Conservation (phyloP, 2,888 invertebrate genomes). For the Ophraella communa region DNA sequence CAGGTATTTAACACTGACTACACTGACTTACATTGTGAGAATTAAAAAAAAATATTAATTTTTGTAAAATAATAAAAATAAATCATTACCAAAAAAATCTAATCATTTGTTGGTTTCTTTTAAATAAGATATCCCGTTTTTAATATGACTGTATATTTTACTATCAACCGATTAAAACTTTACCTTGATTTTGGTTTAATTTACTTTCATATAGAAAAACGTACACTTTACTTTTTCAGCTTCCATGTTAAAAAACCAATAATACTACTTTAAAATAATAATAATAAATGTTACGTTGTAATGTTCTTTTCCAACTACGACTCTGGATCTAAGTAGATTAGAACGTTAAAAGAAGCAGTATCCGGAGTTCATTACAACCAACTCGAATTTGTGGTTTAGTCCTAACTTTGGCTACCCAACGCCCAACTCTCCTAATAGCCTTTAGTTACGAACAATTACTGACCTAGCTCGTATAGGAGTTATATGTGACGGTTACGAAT, state of each 20-base stretch:
- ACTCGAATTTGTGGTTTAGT: conserved; percentile 11
- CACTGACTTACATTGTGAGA: too few species aligned
- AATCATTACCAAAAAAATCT: too few species aligned
- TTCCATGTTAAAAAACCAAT: not conserved
- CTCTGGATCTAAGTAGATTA: conserved; percentile 1
- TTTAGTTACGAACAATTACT: conserved; percentile 26
- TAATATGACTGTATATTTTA: too few species aligned
- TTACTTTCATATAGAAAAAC: too few species aligned
- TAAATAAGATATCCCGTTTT: too few species aligned
- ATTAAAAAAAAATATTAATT: too few species aligned
- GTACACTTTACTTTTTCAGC: too few species aligned
- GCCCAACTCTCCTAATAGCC: conserved; percentile 20
- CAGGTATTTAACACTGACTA: too few species aligned
- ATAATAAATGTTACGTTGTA: not conserved
- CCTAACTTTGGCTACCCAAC: not conserved
- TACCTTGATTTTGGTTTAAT: too few species aligned
- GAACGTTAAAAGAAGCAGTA: conserved; percentile 3
- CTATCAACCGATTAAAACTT: too few species aligned
- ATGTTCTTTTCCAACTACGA: not conserved
- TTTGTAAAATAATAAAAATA: too few species aligned
- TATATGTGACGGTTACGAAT: conserved; percentile 21
- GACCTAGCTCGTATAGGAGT: conserved; percentile 13
- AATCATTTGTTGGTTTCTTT: too few species aligned
- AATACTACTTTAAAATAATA: not conserved
- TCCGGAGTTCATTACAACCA: conserved; percentile 7